Evolutionary conservation across 1,140 invertebrate species (phyloP).

Genomic region (Pinna nobilis): DNA sequence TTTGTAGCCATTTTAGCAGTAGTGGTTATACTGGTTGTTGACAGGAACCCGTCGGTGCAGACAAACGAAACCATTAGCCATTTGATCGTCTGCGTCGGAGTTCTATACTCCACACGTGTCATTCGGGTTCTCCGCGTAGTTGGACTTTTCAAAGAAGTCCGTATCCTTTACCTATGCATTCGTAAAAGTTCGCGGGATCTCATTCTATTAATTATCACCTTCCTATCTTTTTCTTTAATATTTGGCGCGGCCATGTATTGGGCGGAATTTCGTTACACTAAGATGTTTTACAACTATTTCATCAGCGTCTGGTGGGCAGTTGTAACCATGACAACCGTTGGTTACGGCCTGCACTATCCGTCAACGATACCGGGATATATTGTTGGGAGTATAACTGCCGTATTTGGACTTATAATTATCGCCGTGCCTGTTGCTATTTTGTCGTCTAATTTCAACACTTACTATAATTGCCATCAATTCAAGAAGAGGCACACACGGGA

Average conservation of each 20-base stretch:
- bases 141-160: background rate
- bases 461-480: conserved; percentile 8
- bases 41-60: too few relatives aligned
- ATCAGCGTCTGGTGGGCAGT: conserved; percentile 96
- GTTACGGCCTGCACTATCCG: conserved; percentile 82
- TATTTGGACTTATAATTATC: conserved; percentile 91
- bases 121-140: background rate
- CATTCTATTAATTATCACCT: background rate
- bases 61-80: too few relatives aligned
- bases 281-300: conserved; percentile 20
- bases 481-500: background rate
- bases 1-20: too few relatives aligned
- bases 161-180: conserved; percentile 1
- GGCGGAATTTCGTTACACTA: background rate
- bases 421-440: conserved; percentile 93
- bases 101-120: background rate
- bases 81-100: background rate
- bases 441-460: conserved; percentile 85
- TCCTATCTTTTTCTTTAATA: conserved; percentile 15
- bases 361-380: conserved; percentile 60
- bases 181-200: background rate
- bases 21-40: too few relatives aligned
- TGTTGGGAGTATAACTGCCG: conserved; percentile 87
- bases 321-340: conserved; percentile 98
- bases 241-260: conserved; percentile 11